Evolutionary conservation across 2,888 invertebrate genomes (phyloP).

Genomic region (Bembecia ichneumoniformis): DNA sequence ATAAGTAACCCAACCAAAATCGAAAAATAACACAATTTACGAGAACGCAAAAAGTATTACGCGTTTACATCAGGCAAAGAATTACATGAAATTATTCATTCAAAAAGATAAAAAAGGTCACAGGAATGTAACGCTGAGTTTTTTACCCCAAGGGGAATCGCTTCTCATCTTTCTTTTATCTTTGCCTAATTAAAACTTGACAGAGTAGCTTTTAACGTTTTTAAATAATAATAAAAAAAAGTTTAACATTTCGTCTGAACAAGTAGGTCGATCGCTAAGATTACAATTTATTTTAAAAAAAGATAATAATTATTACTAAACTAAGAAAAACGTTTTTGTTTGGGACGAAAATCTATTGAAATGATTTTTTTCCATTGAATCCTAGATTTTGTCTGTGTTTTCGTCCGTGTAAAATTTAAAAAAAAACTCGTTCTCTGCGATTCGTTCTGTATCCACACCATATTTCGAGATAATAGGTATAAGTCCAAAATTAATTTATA

Average conservation of each 20-base stretch:
- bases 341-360: too few species aligned
- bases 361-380: too few species aligned
- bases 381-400: too few species aligned
- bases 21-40: not conserved
- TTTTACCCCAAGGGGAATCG: slow-evolving; percentile 11
- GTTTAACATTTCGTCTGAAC: not conserved
- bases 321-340: too few species aligned
- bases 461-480: too few species aligned
- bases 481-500: too few species aligned
- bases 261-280: not conserved
- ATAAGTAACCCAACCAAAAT: not conserved
- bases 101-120: slow-evolving; percentile 22
- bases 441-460: too few species aligned
- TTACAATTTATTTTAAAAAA: too few species aligned
- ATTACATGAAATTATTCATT: slow-evolving; percentile 41
- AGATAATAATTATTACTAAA: too few species aligned
- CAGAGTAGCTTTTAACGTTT: not conserved
- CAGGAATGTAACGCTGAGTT: slow-evolving; percentile 21
- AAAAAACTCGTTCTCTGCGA: too few species aligned
- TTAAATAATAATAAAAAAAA: not conserved
- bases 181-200: slow-evolving; percentile 33
- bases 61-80: slow-evolving; percentile 26
- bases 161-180: slow-evolving; percentile 24
- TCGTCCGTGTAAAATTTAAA: too few species aligned
- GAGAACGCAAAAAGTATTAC: slow-evolving; percentile 14